Evolutionary conservation across 2,888 invertebrate genomes (phyloP).

Genomic region (Lordiphosa fenestrarum): DNA sequence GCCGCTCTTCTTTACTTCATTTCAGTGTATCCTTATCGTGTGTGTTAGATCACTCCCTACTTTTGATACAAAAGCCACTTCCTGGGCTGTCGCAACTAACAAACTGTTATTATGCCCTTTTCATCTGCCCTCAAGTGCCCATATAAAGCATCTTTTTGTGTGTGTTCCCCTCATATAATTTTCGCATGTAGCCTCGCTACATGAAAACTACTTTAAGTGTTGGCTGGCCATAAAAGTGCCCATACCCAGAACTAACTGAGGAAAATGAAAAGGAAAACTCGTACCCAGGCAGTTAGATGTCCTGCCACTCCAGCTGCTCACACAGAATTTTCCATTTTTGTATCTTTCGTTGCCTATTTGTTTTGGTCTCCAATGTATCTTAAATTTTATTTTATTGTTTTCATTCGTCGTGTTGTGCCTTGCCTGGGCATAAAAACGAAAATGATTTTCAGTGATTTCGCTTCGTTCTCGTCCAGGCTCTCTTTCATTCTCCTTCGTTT

Average conservation of each 20-base stretch:
- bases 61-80: constrained; percentile 4
- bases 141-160: constrained; percentile 11
- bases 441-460: constrained; percentile 65
- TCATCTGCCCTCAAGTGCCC: constrained; percentile 10
- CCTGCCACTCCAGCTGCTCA: constrained; percentile 30
- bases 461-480: not conserved
- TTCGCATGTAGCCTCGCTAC: constrained; percentile 15
- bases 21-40: constrained; percentile 4
- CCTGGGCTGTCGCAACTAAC: constrained; percentile 6
- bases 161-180: constrained; percentile 3
- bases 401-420: constrained; percentile 33
- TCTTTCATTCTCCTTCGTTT: constrained; percentile 11
- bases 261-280: constrained; percentile 20
- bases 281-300: constrained; percentile 43
- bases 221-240: constrained; percentile 33
- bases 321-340: constrained; percentile 52
- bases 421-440: constrained; percentile 45
- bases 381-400: constrained; percentile 76
- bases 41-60: constrained; percentile 10
- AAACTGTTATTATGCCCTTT: constrained; percentile 15
- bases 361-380: constrained; percentile 75
- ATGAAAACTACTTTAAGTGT: constrained; percentile 68
- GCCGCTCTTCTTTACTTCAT: constrained; percentile 6
- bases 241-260: constrained; percentile 8
- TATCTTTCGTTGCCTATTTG: constrained; percentile 70